Evolutionary conservation across 2,888 invertebrate species (phyloP), one percentile per base, ranked within the genome.

Genomic region (Bombylius major): DNA sequence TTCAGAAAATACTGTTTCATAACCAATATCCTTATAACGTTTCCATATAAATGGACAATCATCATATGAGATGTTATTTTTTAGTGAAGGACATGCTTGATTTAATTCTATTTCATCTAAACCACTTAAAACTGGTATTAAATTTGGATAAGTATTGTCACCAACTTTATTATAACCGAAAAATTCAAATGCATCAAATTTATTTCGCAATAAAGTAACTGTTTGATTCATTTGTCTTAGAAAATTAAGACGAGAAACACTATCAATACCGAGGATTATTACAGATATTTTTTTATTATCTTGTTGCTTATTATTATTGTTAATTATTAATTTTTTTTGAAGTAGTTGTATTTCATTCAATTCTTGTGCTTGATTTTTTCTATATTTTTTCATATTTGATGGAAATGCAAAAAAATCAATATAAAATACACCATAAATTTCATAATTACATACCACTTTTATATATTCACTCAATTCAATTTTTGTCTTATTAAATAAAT

Each of bases 61-160:
- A 67, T 94, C 93, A 68, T 87, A 90, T 31, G 79, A 77, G 1
- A 77, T 75, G 49, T 73, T 72, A 0, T 73, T 67, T 34, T 62
- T 54, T 13, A 77, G 75, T 1, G 78, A 78, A 79, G 85, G 82
- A 66, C 90, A 91, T 0, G 72, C 77, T 56, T 75, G 73, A 52
- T 76, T 76, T 50, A 90, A 69, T 65, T 90, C 87, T 0, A 76
- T 75, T 36, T 82, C 82, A 47, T 78, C 80, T 48, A 84, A 69
- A 0, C 94, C 94, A 4, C 84, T 82, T 12, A 94, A 74, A 59
- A 90, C 79, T 0, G 95, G 88, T 8, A 88, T 81, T 57, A 96
- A 70, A 71, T 96, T 96, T 1, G 93, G 92, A 69, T 89, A 94
- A 0, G 95, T 95, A 70, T 95, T 96, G 71, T 95, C 95, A 5